Evolutionary conservation across 1,140 invertebrate species (phyloP).

Genomic region (Tetragnatha versicolor): DNA sequence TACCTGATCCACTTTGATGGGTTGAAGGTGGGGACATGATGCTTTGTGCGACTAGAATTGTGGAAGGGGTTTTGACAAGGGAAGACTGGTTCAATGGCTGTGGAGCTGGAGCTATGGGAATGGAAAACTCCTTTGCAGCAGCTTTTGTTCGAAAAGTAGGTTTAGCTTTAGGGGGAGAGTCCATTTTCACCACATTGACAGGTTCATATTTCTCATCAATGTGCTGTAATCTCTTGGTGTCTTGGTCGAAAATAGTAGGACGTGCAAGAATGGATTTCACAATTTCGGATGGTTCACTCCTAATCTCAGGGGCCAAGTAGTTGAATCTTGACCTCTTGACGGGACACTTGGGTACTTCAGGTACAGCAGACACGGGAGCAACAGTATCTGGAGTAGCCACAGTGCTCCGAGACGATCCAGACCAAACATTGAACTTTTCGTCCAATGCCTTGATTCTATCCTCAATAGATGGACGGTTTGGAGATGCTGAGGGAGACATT

Average conservation of each 20-base stretch:
- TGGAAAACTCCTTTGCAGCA: slow-evolving; percentile 63
- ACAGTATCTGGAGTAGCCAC: slow-evolving; percentile 50
- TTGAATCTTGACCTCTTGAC: slow-evolving; percentile 63
- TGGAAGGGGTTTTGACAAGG: slow-evolving; percentile 12
- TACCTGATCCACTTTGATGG: slow-evolving; percentile 10
- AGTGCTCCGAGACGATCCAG: slow-evolving; percentile 61
- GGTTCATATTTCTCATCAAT: slow-evolving; percentile 85
- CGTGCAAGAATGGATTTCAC: slow-evolving; percentile 90
- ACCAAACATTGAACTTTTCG: slow-evolving; percentile 92
- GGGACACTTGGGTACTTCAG: slow-evolving; percentile 68
- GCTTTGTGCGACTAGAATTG: slow-evolving; percentile 27
- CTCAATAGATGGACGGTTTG: slow-evolving; percentile 71
- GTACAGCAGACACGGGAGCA: slow-evolving; percentile 44
- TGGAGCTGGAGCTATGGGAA: slow-evolving; percentile 30
- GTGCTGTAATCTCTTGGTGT: slow-evolving; percentile 90
- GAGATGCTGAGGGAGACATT: slow-evolving; percentile 61
- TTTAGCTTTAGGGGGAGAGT: slow-evolving; percentile 40
- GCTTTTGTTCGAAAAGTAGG: slow-evolving; percentile 63
- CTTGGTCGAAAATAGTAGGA: slow-evolving; percentile 93
- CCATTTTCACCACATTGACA: slow-evolving; percentile 62
- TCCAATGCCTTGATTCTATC: slow-evolving; percentile 87
- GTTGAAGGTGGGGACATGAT: slow-evolving; percentile 29
- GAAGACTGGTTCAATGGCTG: slow-evolving; percentile 34
- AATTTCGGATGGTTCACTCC: slow-evolving; percentile 84
- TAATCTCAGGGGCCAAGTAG: slow-evolving; percentile 36